Evolutionary conservation across 2,113 vertebrate species (phyloP).

Genomic region (Pampusana beccarii): DNA sequence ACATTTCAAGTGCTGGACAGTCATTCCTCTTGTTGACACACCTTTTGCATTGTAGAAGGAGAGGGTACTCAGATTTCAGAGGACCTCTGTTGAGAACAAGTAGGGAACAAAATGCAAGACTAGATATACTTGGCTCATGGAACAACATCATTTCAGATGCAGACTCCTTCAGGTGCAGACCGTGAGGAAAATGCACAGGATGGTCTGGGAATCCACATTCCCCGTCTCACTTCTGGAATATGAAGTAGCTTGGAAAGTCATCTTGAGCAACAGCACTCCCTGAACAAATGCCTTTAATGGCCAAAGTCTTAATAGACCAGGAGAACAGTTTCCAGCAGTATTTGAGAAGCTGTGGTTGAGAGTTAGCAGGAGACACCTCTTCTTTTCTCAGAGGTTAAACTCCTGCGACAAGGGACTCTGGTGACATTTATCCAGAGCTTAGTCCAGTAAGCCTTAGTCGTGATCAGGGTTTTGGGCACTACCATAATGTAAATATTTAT

Average conservation of each 20-base stretch:
- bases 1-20: not conserved
- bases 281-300: not conserved
- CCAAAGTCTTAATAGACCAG: not conserved
- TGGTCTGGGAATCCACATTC: not conserved
- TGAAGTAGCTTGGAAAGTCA: not conserved
- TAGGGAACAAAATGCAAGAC: not conserved
- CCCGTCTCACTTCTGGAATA: not conserved
- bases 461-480: not conserved
- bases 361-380: not conserved
- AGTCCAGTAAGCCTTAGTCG: not conserved
- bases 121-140: not conserved
- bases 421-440: conserved; percentile 36
- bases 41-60: not conserved
- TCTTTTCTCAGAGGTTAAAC: conserved; percentile 1
- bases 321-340: not conserved
- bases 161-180: not conserved
- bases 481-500: conserved; percentile 1
- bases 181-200: not conserved
- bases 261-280: not conserved
- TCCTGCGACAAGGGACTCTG: not conserved
- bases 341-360: not conserved
- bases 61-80: not conserved
- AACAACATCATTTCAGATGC: not conserved
- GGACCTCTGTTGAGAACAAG: not conserved
- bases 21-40: not conserved